Evolutionary conservation across 2,888 invertebrate species (phyloP).

Genomic region (Alloplasta piceator): DNA sequence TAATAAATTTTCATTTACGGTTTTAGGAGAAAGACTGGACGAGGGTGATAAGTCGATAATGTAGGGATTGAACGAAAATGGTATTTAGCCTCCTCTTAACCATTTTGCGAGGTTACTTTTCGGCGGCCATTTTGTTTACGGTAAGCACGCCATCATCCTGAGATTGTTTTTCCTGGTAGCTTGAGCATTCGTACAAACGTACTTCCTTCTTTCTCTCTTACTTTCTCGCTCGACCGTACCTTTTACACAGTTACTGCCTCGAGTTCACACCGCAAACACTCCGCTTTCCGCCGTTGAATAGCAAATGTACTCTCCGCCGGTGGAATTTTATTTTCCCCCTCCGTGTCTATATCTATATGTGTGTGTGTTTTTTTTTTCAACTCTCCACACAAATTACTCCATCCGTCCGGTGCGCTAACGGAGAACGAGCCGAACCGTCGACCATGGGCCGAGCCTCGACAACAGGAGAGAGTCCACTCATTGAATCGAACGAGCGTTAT

Average conservation of each 20-base stretch:
- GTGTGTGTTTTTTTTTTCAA: slow-evolving; percentile 21
- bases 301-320: neutral
- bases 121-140: neutral
- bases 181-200: neutral
- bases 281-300: slow-evolving; percentile 19
- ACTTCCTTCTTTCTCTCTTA: neutral
- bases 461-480: neutral
- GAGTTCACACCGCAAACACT: slow-evolving; percentile 37
- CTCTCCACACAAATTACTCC: slow-evolving; percentile 29
- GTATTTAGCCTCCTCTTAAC: too few species aligned
- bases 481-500: slow-evolving; percentile 15
- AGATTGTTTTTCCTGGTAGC: neutral
- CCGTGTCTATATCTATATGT: too few species aligned
- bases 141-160: neutral
- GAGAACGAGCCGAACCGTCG: neutral
- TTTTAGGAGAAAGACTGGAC: too few species aligned
- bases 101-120: neutral
- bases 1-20: too few species aligned
- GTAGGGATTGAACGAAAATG: too few species aligned
- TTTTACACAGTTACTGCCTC: slow-evolving; percentile 19
- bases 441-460: neutral
- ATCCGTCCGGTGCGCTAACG: neutral
- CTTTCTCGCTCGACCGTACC: neutral
- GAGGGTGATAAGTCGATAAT: too few species aligned
- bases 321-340: neutral